A percentile compares a stretch with the other conserved stretches of the same genome.
Conservation (phyloP, 2,888 invertebrate genomes). For the Ectemnius continuus region DNA sequence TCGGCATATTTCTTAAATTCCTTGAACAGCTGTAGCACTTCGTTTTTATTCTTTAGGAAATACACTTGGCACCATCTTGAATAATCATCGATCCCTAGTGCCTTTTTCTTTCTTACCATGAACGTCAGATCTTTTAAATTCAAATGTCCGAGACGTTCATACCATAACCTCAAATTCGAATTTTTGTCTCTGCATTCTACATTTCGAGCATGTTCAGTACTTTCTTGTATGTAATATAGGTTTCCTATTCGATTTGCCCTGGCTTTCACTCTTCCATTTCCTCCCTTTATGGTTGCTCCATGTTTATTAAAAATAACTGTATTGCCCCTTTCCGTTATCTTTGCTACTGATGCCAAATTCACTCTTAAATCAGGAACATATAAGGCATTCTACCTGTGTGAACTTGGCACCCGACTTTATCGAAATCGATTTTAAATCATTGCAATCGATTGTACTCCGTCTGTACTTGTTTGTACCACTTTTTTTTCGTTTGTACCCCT, state of each 20-base stretch:
- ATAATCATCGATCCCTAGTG: conserved; percentile 23
- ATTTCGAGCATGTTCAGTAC: background rate
- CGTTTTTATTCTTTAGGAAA: conserved; percentile 11
- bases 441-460: too few relatives aligned
- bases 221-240: conserved; percentile 24
- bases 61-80: conserved; percentile 20
- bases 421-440: too few relatives aligned
- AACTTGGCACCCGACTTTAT: too few relatives aligned
- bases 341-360: conserved; percentile 27
- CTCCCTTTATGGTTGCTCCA: conserved; percentile 10
- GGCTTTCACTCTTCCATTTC: conserved; percentile 12
- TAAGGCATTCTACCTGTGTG: too few relatives aligned
- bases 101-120: conserved; percentile 3
- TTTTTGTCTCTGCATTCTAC: background rate
- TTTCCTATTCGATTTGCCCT: conserved; percentile 16
- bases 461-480: too few relatives aligned
- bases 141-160: conserved; percentile 29
- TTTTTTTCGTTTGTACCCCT: too few relatives aligned
- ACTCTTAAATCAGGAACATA: conserved; percentile 25
- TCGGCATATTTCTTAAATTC: too few relatives aligned
- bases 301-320: conserved; percentile 5
- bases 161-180: conserved; percentile 22
- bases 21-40: conserved; percentile 17
- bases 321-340: conserved; percentile 18
- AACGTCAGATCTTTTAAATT: conserved; percentile 22